A percentile compares a stretch with the other conserved stretches of the same genome.
phyloP scores from a whole-genome alignment of 2,113 vertebrate genomes.

The Syrrhaptes paradoxus region DNA sequence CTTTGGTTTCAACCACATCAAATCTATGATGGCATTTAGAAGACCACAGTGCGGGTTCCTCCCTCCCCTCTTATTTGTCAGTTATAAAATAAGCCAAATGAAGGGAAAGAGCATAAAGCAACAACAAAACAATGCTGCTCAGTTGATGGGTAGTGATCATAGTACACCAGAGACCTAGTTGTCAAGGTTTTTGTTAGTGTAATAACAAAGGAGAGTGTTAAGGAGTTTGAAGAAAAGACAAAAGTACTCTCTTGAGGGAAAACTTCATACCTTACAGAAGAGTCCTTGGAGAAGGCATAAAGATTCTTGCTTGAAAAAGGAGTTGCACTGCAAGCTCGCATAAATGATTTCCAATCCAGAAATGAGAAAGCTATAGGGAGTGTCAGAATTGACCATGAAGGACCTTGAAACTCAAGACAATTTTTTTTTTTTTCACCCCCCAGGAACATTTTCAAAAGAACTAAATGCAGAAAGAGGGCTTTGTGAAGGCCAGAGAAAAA shows the following conservation, averaged over 20 bases:
- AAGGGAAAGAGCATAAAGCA: not conserved
- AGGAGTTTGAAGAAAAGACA: constrained; percentile 24
- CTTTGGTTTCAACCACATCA: not conserved
- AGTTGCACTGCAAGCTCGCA: not conserved
- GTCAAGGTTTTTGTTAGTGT: constrained; percentile 5
- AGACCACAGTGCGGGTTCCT: not conserved
- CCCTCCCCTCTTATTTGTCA: not conserved
- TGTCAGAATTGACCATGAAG: not conserved
- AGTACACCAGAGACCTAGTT: constrained; percentile 1
- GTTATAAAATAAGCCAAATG: not conserved
- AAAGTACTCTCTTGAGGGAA: not conserved
- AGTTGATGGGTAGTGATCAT: not conserved
- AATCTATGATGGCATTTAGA: not conserved
- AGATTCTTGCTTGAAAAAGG: not conserved
- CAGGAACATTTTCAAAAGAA: not conserved
- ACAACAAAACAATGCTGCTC: not conserved
- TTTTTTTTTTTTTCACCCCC: not conserved
- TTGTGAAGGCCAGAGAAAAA: not conserved
- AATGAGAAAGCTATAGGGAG: not conserved
- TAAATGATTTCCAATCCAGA: not conserved
- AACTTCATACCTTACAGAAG: not conserved
- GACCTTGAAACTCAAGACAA: not conserved
- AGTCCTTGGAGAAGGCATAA: not conserved
- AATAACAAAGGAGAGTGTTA: not conserved
- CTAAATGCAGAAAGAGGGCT: not conserved